Base-by-base conservation (phyloP, 2,113 vertebrate genomes). In the Pycnonotus jocosus region DNA sequence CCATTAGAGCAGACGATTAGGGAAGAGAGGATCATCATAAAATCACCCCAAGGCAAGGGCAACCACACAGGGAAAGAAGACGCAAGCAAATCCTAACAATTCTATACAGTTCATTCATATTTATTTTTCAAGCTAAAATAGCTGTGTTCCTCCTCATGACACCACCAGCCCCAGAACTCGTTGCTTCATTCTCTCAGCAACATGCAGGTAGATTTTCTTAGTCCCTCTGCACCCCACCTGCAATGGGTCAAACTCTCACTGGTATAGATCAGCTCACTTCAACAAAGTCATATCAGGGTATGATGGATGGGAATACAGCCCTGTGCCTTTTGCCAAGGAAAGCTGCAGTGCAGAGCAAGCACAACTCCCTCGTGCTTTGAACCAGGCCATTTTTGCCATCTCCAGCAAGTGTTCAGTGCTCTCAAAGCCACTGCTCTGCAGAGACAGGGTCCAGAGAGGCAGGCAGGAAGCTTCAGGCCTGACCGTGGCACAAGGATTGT, bases 1-100 rank as follows among this genome's bases (percentile, higher is more conserved):
- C 6, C 15, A 54, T 23, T 8, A 30, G 25, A 54, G 33, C 20
- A 30, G 33, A 30, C 0, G 0, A 54, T 35, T 23, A 65, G 11
- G 10, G 38, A 65, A 64, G 9, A 64, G 11, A 18, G 5, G 25
- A 65, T 35, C 20, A 23, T 53, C 24, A 64, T 30, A 9, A 53
- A 45, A 37, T 31, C 16, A 80, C 21, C 21, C 31, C 38, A 54
- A 37, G 33, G 20, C 21, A 45, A 54, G 60, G 56, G 38, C 33
- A 70, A 62, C n/a, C 15, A 35, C 13, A 14, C 0, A 38, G 23
- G 53, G 30, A 30, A 62, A 30, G 23, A 38, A 58, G 2, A 73
- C 7, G 2, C 53, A 69, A 66, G 57, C 6, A 72, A 81, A 38
- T 12, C 10, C 25, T 57, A 35, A 48, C 64, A 9, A 24, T 64